phyloP scores from a whole-genome alignment of 2,888 invertebrate genomes.

The Chaetogeoica ovagalla region DNA sequence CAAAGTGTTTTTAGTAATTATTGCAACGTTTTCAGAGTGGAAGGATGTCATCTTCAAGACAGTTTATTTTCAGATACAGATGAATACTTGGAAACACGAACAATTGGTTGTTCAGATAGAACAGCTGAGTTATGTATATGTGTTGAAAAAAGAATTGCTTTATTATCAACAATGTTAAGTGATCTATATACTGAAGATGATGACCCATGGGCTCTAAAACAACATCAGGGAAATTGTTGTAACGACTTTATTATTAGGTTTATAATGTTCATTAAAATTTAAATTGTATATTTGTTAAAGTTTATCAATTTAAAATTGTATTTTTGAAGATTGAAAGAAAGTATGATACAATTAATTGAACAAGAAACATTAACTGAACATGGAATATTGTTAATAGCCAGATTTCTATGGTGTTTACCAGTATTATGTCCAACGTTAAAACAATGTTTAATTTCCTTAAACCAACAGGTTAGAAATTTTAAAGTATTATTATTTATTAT shows the following conservation, averaged over 20 bases:
- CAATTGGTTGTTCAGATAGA: constrained; percentile 42
- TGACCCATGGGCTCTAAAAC: constrained; percentile 33
- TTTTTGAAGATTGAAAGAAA: constrained; percentile 19
- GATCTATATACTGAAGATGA: constrained; percentile 42
- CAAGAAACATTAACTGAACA: constrained; percentile 18
- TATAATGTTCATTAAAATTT: not conserved
- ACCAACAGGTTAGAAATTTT: constrained; percentile 26
- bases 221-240: constrained; percentile 44
- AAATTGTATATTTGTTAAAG: not conserved
- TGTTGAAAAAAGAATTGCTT: constrained; percentile 37
- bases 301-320: not conserved
- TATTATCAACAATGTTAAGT: constrained; percentile 21
- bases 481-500: not conserved
- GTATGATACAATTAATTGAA: constrained; percentile 36
- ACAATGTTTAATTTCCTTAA: constrained; percentile 35
- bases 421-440: constrained; percentile 40
- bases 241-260: constrained; percentile 39
- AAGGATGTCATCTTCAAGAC: constrained; percentile 35
- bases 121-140: constrained; percentile 27
- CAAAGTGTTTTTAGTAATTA: not conserved
- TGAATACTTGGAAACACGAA: constrained; percentile 40
- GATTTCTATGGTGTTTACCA: constrained; percentile 43
- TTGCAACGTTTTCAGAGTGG: constrained; percentile 5
- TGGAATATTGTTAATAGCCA: constrained; percentile 39
- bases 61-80: constrained; percentile 45